Base-by-base conservation (phyloP, 2,888 invertebrate genomes). In the Cantharis nigra region DNA sequence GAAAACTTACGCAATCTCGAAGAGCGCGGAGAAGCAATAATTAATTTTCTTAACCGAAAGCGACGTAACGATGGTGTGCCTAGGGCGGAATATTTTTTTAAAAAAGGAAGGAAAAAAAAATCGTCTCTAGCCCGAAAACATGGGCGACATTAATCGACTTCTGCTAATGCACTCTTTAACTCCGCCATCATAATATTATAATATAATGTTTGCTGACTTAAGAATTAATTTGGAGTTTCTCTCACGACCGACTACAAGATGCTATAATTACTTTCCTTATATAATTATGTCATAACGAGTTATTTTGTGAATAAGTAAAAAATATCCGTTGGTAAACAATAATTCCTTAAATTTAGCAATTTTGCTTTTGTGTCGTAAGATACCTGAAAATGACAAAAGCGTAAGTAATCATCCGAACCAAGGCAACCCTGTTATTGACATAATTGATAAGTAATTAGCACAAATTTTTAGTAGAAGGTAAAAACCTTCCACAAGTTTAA, bases 401-500 rank as follows among this genome's bases (percentile, higher is more conserved):
- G 49, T 49, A 49, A 49, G 64, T 64, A 20, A 16, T 64, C 64
- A 64, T 67, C 65, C 20, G 2, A 67, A 67, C 65, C 65, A 67
- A 67, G 65, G 65, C 26, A 14, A 26, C 20, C 72, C 28, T 67
- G 72, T 73, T 73, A 73, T 73, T 73, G 72, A 73, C 72, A 73
- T 67, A 73, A 73, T 73, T 73, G 72, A 73, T 73, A 73, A 49
- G 72, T 67, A 73, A 73, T 73, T 73, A 67, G 72, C 49, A 65
- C 72, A 73, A 10, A 64, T 64, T 64, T 20, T 49, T 11, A 49
- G 33, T 70, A 49, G 49, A 49, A 49, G 49, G 49, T 49, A 49
- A 49, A 20, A 49, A 49, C 49, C 49, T 49, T 49, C 49, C 13
- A 9, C 49, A 49, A 49, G 49, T 49, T 49, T 49, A 49, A 49